Evolutionary conservation across 2,888 invertebrate genomes (phyloP).

Genomic region (Chrysomela aeneicollis): DNA sequence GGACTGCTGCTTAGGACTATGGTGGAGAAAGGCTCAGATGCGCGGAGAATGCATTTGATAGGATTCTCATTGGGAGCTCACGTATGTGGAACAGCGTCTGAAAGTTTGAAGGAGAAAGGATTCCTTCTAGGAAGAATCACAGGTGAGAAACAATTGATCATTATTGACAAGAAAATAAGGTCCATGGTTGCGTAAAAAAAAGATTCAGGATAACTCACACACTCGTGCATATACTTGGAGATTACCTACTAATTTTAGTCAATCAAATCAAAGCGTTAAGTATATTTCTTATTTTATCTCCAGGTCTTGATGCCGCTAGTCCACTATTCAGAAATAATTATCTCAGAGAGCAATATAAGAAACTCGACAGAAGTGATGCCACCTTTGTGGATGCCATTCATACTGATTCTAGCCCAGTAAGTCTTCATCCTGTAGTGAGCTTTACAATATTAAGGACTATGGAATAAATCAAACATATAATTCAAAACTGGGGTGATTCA

Average conservation of each 20-base stretch:
- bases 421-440: too few species aligned
- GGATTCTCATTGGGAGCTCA: slow-evolving; percentile 71
- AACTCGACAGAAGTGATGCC: slow-evolving; percentile 70
- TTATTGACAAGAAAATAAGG: too few species aligned
- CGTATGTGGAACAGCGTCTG: slow-evolving; percentile 68
- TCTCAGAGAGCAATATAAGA: slow-evolving; percentile 64
- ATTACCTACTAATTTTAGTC: too few species aligned
- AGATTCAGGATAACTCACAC: too few species aligned
- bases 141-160: slow-evolving; percentile 51
- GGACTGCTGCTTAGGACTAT: slow-evolving; percentile 64
- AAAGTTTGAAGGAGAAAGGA: slow-evolving; percentile 62
- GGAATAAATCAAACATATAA: too few species aligned
- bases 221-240: too few species aligned
- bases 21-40: slow-evolving; percentile 61
- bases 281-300: slow-evolving; percentile 37
- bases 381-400: slow-evolving; percentile 74
- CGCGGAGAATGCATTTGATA: slow-evolving; percentile 63
- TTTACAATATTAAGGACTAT: too few species aligned
- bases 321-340: slow-evolving; percentile 74
- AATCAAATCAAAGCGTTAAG: too few species aligned
- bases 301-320: slow-evolving; percentile 84
- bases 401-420: slow-evolving; percentile 67
- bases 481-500: too few species aligned
- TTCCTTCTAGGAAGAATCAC: slow-evolving; percentile 67
- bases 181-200: too few species aligned